Base-by-base conservation (phyloP, 2,113 vertebrate genomes). In the Colistium nudipinnis region DNA sequence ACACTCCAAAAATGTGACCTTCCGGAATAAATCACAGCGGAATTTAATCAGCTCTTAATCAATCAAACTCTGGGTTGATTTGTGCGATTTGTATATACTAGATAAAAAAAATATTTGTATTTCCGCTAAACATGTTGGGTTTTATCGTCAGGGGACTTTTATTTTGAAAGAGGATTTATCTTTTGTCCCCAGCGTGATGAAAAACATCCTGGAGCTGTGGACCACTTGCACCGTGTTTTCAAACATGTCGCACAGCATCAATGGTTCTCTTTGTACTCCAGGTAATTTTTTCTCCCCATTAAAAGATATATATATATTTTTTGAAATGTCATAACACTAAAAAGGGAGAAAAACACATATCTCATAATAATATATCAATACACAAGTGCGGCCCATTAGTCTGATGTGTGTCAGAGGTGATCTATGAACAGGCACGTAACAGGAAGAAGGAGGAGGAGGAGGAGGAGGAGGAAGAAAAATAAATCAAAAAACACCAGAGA, bases 201-300 rank as follows among this genome's bases (percentile, higher is more conserved):
- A 11, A 25, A 56, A 12, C 19, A 47, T 33, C 31, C 31, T 20
- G 31, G 25, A 44, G 31, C 38, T 28, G 24, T n/a, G 14, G 41
- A 49, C n/a, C 47, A 1, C 13, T 0, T 17, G 30, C 22, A n/a
- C 0, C 2, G 0, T 1, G 24, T 6, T 25, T 16, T 3, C 14
- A 57, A 63, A 28, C 7, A 53, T 30, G 47, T 30, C 16, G 43
- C n/a, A 30, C 33, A 14, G 7, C 27, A 44, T 30, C 4, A 33
- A 27, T 3, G 22, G 8, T 12, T 12, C 4, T 43, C 7, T 43
- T 53, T 70, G 47, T 10, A 8, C 27, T 12, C n/a, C n/a, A n/a
- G n/a, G n/a, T 10, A 9, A 55, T 17, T 25, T 41, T 1, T 7
- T 53, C 9, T 10, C 6, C 14, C 48, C n/a, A 49, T 59, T 51